phyloP scores from a whole-genome alignment of 2,797 vertebrate species.

The Characodon lateralis region DNA sequence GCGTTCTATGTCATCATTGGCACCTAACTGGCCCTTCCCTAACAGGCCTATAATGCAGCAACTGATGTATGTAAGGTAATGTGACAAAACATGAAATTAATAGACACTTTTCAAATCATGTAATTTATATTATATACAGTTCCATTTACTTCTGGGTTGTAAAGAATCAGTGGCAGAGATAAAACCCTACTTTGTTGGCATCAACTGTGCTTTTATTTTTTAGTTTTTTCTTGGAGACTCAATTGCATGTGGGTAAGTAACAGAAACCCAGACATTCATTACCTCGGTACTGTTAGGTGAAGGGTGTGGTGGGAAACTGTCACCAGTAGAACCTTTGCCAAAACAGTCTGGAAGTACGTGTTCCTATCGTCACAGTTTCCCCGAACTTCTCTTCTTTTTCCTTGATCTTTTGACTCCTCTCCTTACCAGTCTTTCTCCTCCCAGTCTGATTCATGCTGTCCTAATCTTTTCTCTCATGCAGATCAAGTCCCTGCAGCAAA shows the following conservation, averaged over 20 bases:
- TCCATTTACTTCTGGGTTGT: neutral
- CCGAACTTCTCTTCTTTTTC: too few species aligned
- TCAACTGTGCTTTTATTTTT: neutral
- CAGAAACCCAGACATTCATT: slow-evolving; percentile 14
- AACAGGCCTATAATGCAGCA: neutral
- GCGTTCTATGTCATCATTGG: neutral
- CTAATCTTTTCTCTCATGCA: neutral
- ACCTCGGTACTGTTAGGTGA: neutral
- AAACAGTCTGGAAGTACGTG: slow-evolving; percentile 46
- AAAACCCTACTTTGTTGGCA: neutral
- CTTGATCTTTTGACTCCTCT: neutral
- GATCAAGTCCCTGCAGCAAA: neutral
- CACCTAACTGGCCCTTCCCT: neutral
- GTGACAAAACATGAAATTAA: neutral
- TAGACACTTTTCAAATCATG: neutral
- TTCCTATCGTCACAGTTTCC: neutral
- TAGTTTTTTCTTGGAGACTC: neutral
- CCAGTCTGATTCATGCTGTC: neutral
- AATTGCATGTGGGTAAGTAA: neutral
- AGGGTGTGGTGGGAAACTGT: slow-evolving; percentile 72
- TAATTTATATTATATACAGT: neutral
- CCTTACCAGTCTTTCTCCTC: neutral
- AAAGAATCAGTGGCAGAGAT: neutral
- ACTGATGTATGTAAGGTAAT: neutral
- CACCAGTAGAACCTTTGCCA: slow-evolving; percentile 33